Evolutionary conservation across 2,113 vertebrate species (phyloP), one percentile per base, ranked within the genome.

Genomic region (Notarius lentiginosus): DNA sequence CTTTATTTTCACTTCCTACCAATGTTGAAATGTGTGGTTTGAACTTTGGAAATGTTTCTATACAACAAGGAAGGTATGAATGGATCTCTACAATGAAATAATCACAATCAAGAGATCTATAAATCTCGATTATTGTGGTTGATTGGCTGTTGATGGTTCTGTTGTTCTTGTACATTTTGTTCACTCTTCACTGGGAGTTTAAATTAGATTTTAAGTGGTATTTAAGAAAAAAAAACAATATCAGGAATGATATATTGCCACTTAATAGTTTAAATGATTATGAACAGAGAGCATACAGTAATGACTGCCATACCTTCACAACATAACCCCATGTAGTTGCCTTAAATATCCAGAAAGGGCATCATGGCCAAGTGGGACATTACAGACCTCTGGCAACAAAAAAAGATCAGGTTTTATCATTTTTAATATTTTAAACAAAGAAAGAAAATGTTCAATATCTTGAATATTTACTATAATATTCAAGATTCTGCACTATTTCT

Each of bases 331-430:
- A 1, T 92, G 91, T 83, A 92, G 77, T 89, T 76, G 12, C 91
- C 84, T 10, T 73, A 86, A 81, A 86, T 91, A 49, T 73, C 91
- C 92, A 93, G 84, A 87, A 93, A 91, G 93, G 92, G 91, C 92
- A 89, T 90, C 92, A 91, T 91, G 90, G 66, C 0, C 10, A 27
- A 66, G 12, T 27, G n/a, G 11, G 1, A 14, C 65, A 6, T 63
- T 24, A 63, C 2, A 1, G 24, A 27, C 63, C 9, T 70, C 4
- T 5, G 9, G 4, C 1, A 41, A 8, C 0, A 18, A 34, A 41
- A 73, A 65, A 65, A 65, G 63, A 10, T 11, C 1, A 53, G 53
- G 11, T 11, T 53, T 53, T 53, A 53, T 11, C 1, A 53, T 53
- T 53, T 53, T 53, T 7, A 53, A 53, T 9, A 7, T 53, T 53